phyloP scores from a whole-genome alignment of 2,888 invertebrate genomes.

The Eilema griseolum region DNA sequence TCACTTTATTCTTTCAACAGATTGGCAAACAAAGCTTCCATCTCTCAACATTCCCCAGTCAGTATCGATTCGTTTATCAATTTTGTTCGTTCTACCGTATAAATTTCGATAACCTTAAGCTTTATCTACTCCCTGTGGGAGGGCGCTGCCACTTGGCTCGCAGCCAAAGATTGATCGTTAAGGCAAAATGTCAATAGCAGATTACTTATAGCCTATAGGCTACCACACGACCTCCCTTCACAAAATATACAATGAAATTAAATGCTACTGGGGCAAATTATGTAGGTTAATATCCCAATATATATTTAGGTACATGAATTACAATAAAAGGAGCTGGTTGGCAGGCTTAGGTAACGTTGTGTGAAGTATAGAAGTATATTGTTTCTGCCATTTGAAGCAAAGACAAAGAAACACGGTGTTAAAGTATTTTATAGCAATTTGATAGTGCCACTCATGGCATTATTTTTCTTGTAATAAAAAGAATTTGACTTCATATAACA shows the following conservation, averaged over 20 bases:
- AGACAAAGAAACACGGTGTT: not conserved
- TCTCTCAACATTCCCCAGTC: conserved; percentile 1
- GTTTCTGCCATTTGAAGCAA: not conserved
- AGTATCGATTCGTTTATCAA: conserved; percentile 33
- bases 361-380: not conserved
- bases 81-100: conserved; percentile 37
- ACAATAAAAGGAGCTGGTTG: conserved; percentile 22
- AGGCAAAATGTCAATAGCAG: conserved; percentile 73
- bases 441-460: not conserved
- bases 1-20: not conserved
- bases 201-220: conserved; percentile 51
- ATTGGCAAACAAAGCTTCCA: not conserved
- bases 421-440: not conserved
- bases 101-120: conserved; percentile 42
- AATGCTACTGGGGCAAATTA: conserved; percentile 41
- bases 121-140: conserved; percentile 39
- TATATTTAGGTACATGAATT: conserved; percentile 24
- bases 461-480: too few relatives aligned
- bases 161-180: conserved; percentile 73
- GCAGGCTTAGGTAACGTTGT: not conserved
- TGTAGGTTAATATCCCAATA: conserved; percentile 39
- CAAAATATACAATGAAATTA: conserved; percentile 44
- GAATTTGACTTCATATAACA: not conserved
- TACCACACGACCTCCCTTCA: conserved; percentile 24
- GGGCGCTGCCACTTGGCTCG: conserved; percentile 59